Evolutionary conservation across 1,140 invertebrate species (phyloP).

Genomic region (Idris sp.): DNA sequence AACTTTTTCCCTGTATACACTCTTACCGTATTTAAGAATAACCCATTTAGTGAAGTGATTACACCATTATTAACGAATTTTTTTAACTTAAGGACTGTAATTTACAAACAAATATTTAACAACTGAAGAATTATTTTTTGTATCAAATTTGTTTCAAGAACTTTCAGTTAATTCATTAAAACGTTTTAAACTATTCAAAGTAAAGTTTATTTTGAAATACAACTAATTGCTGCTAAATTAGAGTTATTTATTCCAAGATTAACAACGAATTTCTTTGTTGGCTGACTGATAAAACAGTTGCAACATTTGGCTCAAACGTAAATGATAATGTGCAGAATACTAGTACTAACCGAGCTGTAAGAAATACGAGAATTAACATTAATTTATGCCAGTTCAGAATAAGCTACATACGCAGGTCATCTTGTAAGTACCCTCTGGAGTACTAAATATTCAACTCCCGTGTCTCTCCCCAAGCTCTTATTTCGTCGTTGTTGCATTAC

Average conservation of each 20-base stretch:
- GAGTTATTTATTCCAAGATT: too few species aligned
- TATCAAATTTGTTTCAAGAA: too few species aligned
- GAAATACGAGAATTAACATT: conserved; percentile 58
- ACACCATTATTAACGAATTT: conserved; percentile 22
- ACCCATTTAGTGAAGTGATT: conserved; percentile 41
- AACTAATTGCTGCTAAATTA: too few species aligned
- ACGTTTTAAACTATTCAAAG: too few species aligned
- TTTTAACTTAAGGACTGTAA: conserved; percentile 8
- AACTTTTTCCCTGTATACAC: conserved; percentile 24
- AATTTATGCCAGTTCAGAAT: conserved; percentile 53
- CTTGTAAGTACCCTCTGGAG: conserved; percentile 57
- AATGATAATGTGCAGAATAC: conserved; percentile 49
- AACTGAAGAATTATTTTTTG: too few species aligned
- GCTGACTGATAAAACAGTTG: conserved; percentile 9
- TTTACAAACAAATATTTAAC: too few species aligned
- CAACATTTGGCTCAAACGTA: conserved; percentile 25
- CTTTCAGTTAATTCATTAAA: too few species aligned
- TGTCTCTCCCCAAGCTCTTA: conserved; percentile 53
- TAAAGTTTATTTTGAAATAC: too few species aligned
- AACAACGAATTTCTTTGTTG: too few species aligned
- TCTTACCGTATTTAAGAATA: conserved; percentile 38
- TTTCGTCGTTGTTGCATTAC: conserved; percentile 47
- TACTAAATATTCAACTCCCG: conserved; percentile 55
- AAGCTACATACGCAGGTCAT: conserved; percentile 51
- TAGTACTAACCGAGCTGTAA: conserved; percentile 40